Conservation (phyloP, 2,113 vertebrate genomes). For the Pseudorasbora parva region DNA sequence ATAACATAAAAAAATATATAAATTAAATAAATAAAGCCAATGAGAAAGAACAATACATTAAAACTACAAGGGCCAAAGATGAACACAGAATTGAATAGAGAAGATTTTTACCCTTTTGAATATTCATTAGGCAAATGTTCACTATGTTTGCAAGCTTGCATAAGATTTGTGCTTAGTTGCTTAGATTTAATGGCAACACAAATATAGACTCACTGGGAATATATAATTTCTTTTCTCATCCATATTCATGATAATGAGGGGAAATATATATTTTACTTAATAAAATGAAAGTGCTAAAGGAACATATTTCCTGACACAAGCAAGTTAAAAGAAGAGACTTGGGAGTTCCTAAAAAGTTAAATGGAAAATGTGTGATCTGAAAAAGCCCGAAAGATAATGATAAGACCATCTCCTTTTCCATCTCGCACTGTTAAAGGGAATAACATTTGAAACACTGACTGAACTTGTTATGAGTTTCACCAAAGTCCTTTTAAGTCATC, state of each 20-base stretch:
- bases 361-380: background rate
- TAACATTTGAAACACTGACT: background rate
- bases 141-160: constrained; percentile 30
- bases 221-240: constrained; percentile 25
- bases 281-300: background rate
- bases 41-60: background rate
- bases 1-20: too few relatives aligned
- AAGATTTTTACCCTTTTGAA: background rate
- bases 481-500: background rate
- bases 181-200: constrained; percentile 26
- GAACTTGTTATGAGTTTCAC: background rate
- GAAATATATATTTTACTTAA: background rate
- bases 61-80: background rate
- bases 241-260: constrained; percentile 36
- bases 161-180: constrained; percentile 11
- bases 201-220: constrained; percentile 27
- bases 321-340: background rate
- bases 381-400: background rate
- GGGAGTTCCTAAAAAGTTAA: background rate
- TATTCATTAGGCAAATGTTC: constrained; percentile 5
- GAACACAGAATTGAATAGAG: background rate
- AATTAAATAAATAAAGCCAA: background rate
- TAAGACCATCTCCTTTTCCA: constrained; percentile 1
- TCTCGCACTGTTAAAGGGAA: background rate
- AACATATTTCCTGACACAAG: background rate